Conservation (phyloP, 2,888 invertebrate species). For the Matsumyia berberina region DNA sequence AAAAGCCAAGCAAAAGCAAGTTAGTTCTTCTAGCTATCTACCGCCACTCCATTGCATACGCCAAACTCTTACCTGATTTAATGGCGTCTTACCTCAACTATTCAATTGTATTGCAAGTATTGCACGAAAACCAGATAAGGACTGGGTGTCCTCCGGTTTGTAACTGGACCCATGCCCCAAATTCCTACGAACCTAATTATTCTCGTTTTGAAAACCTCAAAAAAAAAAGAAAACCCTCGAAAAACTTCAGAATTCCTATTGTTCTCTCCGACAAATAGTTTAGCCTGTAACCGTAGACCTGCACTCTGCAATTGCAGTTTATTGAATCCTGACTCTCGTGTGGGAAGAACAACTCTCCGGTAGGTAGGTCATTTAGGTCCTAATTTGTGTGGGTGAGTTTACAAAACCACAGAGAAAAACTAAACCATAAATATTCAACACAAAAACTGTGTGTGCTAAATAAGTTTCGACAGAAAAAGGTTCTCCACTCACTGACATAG, state of each 20-base stretch:
- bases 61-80: constrained; percentile 56
- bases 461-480: constrained; percentile 23
- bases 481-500: not conserved
- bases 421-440: constrained; percentile 57
- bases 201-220: too few relatives aligned
- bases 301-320: too few relatives aligned
- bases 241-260: not conserved
- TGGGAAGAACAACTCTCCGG: too few relatives aligned
- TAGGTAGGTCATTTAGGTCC: constrained; percentile 1
- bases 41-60: not conserved
- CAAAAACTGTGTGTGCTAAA: constrained; percentile 50
- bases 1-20: constrained; percentile 30
- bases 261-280: too few relatives aligned
- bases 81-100: constrained; percentile 40
- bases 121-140: constrained; percentile 71
- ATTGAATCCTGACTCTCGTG: too few relatives aligned
- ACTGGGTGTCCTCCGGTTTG: constrained; percentile 61
- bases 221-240: not conserved
- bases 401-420: not conserved
- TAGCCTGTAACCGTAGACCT: not conserved
- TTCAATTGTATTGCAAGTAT: constrained; percentile 69
- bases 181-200: constrained; percentile 18
- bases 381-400: constrained; percentile 2
- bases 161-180: constrained; percentile 40
- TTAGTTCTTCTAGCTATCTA: constrained; percentile 1